Evolutionary conservation across 2,113 vertebrate species (phyloP).

Genomic region (Stegastes partitus): DNA sequence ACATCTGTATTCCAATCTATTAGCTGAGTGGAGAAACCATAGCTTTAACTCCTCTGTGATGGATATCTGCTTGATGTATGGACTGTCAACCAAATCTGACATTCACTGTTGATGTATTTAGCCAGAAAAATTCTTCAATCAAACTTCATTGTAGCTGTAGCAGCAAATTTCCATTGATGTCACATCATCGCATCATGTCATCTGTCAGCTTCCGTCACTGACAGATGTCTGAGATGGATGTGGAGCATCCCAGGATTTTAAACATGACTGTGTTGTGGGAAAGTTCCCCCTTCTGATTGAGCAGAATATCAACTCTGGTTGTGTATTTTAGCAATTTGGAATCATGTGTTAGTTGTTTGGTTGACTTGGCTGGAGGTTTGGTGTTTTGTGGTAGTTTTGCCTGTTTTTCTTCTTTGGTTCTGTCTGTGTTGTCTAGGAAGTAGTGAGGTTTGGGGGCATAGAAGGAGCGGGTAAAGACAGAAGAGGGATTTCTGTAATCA

Average conservation of each 20-base stretch:
- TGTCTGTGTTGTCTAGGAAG: too few species aligned
- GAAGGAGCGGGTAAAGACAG: too few species aligned
- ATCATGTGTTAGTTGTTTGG: too few species aligned
- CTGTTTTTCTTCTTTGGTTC: too few species aligned
- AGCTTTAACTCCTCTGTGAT: neutral
- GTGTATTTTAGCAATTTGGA: too few species aligned
- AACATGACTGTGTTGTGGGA: neutral
- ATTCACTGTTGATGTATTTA: slow-evolving; percentile 19
- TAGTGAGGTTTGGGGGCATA: too few species aligned
- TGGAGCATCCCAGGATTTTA: neutral
- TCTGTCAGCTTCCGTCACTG: slow-evolving; percentile 8
- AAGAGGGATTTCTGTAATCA: too few species aligned
- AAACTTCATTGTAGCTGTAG: slow-evolving; percentile 12
- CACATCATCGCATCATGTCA: neutral
- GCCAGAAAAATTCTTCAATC: neutral
- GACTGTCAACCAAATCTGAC: slow-evolving; percentile 26
- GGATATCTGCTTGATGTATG: slow-evolving; percentile 9
- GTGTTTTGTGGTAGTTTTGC: too few species aligned
- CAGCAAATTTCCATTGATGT: slow-evolving; percentile 9
- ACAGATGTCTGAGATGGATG: neutral
- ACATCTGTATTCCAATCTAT: neutral
- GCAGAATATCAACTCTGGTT: too few species aligned
- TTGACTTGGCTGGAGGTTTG: too few species aligned
- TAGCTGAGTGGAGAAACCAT: neutral
- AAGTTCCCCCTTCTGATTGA: too few species aligned